Conservation (phyloP, 2,113 vertebrate genomes). For the human region GRCh38 chr1:41674001-41674500, state of each 20-base stretch:
- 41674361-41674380: neutral
- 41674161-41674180: neutral
- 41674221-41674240: neutral
- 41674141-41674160: neutral
- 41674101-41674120: neutral
- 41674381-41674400: neutral
- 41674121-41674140: neutral
- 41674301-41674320: neutral
- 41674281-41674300: neutral
- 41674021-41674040: neutral
- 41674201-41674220: neutral
- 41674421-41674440: neutral
- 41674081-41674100: neutral
- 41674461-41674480: neutral
- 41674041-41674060: neutral
- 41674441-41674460: neutral
- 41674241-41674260: rapidly evolving
- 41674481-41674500: neutral
- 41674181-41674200: neutral
- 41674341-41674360: neutral
- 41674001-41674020: neutral
- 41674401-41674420: neutral
- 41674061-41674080: neutral
- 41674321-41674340: neutral
- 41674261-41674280: neutral